phyloP scores from a whole-genome alignment of 2,797 vertebrate genomes.

The Cyprinodon diabolis region DNA sequence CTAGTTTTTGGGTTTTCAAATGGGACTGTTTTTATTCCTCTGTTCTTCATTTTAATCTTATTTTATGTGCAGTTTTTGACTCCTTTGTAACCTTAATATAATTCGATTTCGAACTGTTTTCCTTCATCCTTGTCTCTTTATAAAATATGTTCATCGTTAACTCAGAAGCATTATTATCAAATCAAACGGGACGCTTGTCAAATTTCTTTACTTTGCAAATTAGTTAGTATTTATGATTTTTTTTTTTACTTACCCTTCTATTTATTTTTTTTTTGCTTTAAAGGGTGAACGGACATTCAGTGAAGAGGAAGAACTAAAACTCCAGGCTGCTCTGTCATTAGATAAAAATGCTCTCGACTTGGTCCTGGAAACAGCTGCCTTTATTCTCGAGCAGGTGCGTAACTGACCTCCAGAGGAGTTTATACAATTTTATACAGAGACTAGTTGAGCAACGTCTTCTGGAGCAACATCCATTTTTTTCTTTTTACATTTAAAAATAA shows the following conservation, averaged over 20 bases:
- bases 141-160: background rate
- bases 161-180: background rate
- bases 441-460: background rate
- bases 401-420: background rate
- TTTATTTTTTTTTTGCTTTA: conserved; percentile 23
- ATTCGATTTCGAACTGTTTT: background rate
- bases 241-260: background rate
- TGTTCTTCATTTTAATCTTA: background rate
- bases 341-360: conserved; percentile 90
- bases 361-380: conserved; percentile 90
- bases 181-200: background rate
- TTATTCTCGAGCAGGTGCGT: conserved; percentile 93
- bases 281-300: conserved; percentile 92
- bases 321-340: conserved; percentile 88
- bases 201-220: background rate
- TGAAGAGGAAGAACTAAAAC: conserved; percentile 94
- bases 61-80: background rate
- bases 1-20: background rate
- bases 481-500: background rate
- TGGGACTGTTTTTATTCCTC: background rate
- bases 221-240: background rate
- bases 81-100: background rate
- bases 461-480: background rate
- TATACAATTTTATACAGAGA: background rate
- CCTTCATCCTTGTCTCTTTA: background rate